A percentile compares a stretch with the other conserved stretches of the same genome.
Conservation (phyloP, 2,888 invertebrate species). For the Artemia sinica region DNA sequence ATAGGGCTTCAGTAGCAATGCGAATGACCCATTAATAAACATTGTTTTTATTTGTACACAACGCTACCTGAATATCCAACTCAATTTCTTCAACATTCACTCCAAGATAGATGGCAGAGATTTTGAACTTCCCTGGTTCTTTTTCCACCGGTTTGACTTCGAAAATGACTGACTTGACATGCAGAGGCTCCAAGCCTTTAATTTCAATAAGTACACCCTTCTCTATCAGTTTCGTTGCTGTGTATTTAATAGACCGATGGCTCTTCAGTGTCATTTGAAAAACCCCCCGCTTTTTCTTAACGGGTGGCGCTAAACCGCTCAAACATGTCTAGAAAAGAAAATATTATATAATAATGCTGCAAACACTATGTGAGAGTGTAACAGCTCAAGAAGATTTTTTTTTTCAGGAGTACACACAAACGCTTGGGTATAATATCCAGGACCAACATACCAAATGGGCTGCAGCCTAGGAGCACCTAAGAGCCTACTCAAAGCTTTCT, state of each 20-base stretch:
- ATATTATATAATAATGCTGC: constrained; percentile 1
- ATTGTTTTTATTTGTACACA: neutral
- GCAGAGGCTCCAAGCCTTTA: constrained; percentile 45
- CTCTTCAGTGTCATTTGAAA: neutral
- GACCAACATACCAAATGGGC: no score
- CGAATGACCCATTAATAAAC: no score
- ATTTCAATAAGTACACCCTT: constrained; percentile 53
- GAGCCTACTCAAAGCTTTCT: no score
- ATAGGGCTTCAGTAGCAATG: no score
- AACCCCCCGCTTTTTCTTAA: neutral
- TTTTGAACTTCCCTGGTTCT: constrained; percentile 43
- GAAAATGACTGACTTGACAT: constrained; percentile 56
- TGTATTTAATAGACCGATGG: constrained; percentile 38
- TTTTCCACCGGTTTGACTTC: constrained; percentile 45
- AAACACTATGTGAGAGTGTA: no score
- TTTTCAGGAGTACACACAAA: no score
- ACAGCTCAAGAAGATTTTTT: no score
- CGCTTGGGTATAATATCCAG: no score
- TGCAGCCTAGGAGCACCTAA: no score
- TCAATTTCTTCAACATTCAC: constrained; percentile 54
- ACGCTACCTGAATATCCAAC: constrained; percentile 42
- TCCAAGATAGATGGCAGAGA: constrained; percentile 57
- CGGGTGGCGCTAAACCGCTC: neutral
- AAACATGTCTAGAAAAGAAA: constrained; percentile 36
- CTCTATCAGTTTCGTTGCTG: constrained; percentile 48